Conservation (phyloP, 1,140 invertebrate genomes). For the Nixonia krombeini region DNA sequence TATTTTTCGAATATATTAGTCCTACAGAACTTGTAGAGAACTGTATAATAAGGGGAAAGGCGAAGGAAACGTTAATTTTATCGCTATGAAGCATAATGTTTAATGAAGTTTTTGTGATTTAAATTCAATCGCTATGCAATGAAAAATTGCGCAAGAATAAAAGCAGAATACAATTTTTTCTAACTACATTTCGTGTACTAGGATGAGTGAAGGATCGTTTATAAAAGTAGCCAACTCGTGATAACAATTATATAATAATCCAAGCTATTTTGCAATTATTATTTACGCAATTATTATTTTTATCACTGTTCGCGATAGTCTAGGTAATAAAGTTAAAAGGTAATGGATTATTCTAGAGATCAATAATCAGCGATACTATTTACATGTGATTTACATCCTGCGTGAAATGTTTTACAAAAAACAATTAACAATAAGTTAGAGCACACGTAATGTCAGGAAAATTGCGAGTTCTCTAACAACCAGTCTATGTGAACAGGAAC, state of each 20-base stretch:
- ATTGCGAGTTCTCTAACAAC: slow-evolving; percentile 1
- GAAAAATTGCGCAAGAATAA: slow-evolving; percentile 2
- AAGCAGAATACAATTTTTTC: slow-evolving; percentile 3
- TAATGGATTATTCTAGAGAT: neutral
- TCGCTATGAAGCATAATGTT: slow-evolving; percentile 18
- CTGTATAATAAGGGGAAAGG: slow-evolving; percentile 6
- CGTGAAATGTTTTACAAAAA: neutral
- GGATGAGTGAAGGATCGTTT: slow-evolving; percentile 23
- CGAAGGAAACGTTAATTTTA: slow-evolving; percentile 1
- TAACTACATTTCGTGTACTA: neutral
- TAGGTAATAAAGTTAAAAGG: neutral
- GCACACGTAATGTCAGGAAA: neutral
- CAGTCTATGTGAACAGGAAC: slow-evolving; percentile 25
- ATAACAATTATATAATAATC: too few species aligned
- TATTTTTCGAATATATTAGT: neutral
- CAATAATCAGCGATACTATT: slow-evolving; percentile 7
- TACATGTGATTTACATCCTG: slow-evolving; percentile 4
- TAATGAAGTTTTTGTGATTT: slow-evolving; percentile 18
- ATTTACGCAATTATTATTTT: slow-evolving; percentile 6
- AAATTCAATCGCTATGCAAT: slow-evolving; percentile 29
- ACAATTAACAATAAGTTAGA: slow-evolving; percentile 11
- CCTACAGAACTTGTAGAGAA: slow-evolving; percentile 31
- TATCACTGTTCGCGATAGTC: neutral
- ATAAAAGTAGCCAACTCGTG: slow-evolving; percentile 6
- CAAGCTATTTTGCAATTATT: slow-evolving; percentile 9